Evolutionary conservation across 2,797 vertebrate species (phyloP).

Genomic region (Ibycter americanus): DNA sequence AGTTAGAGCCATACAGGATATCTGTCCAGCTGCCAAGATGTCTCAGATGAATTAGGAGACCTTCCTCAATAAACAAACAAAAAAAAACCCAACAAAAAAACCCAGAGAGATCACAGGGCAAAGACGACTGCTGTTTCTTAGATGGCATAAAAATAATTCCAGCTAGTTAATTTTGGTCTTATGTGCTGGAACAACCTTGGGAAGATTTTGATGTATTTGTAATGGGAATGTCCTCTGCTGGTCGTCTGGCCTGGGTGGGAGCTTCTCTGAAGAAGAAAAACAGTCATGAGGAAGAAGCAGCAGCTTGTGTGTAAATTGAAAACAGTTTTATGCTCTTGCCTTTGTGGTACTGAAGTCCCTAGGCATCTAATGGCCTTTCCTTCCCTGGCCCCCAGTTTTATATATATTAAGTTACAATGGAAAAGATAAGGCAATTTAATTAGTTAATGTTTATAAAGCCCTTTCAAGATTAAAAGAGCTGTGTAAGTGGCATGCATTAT

Average conservation of each 20-base stretch:
- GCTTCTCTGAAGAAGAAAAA: not conserved
- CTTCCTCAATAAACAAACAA: not conserved
- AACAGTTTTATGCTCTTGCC: not conserved
- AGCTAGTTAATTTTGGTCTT: not conserved
- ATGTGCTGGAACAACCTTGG: not conserved
- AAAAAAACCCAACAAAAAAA: not conserved
- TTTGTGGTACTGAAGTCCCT: not conserved
- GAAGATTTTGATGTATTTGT: not conserved
- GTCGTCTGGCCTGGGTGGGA: not conserved
- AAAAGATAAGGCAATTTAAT: not conserved
- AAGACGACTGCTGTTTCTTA: not conserved
- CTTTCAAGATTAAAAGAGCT: slow-evolving; percentile 22
- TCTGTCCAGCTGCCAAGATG: not conserved
- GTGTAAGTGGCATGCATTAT: not conserved
- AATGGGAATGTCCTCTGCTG: not conserved
- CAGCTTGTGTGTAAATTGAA: not conserved
- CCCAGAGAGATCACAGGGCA: not conserved
- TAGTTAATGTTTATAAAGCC: slow-evolving; percentile 3
- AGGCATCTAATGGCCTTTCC: not conserved
- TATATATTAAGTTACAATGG: not conserved
- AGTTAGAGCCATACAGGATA: not conserved
- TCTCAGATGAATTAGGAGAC: not conserved
- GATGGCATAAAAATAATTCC: not conserved
- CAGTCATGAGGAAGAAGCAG: not conserved
- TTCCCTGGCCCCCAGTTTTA: not conserved